Evolutionary conservation across 2,797 vertebrate species (phyloP), one percentile per base, ranked within the genome.

Genomic region (Australoheros facetus): DNA sequence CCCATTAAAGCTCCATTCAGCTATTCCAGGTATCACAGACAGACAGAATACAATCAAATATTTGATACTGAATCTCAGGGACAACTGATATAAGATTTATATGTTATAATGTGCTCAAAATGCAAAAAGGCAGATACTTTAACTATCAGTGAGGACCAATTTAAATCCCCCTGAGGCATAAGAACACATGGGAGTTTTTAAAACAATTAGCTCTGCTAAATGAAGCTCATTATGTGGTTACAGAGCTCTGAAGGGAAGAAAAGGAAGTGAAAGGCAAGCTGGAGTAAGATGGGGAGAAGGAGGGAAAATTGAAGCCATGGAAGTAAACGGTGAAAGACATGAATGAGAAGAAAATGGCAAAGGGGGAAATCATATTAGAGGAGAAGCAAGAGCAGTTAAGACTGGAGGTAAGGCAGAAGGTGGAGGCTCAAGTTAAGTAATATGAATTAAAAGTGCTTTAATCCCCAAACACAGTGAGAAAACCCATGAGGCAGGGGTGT

Each of bases 111-210:
- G 1, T 53, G 64, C 48, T 4, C 74, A 71, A 4, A 7, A 10
- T 73, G 58, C 21, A 66, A 56, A 73, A 76, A 77, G 10, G 53
- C 56, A 45, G 71, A 4, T 42, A 21, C 30, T 81, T 64, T 72
- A 7, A 5, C 26, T 5, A 54, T 78, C 57, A 81, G 81, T 62
- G 77, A 54, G 39, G 76, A 55, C 66, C 21, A 9, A 74, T 85
- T 82, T 58, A 75, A 80, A 80, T 80, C 77, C 81, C 45, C 72
- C 32, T 55, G 73, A 80, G 56, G 57, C 73, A 80, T 21, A 56
- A 54, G 70, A 87, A 91, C 93, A 93, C 88, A 92, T 92, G 91
- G 91, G 85, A 89, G 80, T 91, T 93, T 93, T 93, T 93, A 90
- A 93, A 89, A 88, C 90, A 94, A 92, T 94, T 94, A 94, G 73